A percentile compares a stretch with the other conserved stretches of the same genome.
Conservation (phyloP, 2,113 vertebrate genomes). For the Chitala chitala region DNA sequence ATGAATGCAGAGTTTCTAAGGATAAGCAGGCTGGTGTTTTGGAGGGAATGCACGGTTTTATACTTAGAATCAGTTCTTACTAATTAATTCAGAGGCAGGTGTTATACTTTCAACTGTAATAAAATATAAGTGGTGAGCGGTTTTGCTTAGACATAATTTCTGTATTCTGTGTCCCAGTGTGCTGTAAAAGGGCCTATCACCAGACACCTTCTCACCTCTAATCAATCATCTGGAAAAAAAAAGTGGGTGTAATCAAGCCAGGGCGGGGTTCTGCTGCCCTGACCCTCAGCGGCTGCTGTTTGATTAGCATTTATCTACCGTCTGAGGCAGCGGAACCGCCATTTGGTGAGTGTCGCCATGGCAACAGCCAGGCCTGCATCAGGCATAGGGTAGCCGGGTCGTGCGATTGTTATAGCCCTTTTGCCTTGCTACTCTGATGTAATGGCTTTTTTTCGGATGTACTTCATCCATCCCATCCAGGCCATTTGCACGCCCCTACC, state of each 20-base stretch:
- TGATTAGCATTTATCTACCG: neutral
- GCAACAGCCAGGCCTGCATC: constrained; percentile 40
- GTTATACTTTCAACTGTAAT: too few species aligned
- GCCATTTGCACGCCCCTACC: neutral
- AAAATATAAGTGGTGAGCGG: too few species aligned
- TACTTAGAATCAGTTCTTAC: too few species aligned
- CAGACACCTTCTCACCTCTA: neutral
- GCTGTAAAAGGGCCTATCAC: neutral
- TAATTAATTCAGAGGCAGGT: too few species aligned
- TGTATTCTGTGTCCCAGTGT: neutral
- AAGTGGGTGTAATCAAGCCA: neutral
- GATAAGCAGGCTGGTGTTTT: too few species aligned
- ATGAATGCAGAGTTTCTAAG: too few species aligned
- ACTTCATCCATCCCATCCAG: too few species aligned
- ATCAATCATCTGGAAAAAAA: neutral
- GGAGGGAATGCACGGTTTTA: too few species aligned
- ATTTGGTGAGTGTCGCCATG: constrained; percentile 42
- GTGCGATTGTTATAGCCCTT: constrained; percentile 21
- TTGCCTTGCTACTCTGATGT: constrained; percentile 33
- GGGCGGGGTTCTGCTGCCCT: neutral
- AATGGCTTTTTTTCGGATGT: constrained; percentile 21
- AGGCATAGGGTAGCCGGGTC: constrained; percentile 35
- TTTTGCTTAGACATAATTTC: too few species aligned
- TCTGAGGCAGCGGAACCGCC: neutral
- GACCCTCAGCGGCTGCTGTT: neutral